Evolutionary conservation across 2,797 vertebrate species (phyloP).

Genomic region (Clarias fuscus): DNA sequence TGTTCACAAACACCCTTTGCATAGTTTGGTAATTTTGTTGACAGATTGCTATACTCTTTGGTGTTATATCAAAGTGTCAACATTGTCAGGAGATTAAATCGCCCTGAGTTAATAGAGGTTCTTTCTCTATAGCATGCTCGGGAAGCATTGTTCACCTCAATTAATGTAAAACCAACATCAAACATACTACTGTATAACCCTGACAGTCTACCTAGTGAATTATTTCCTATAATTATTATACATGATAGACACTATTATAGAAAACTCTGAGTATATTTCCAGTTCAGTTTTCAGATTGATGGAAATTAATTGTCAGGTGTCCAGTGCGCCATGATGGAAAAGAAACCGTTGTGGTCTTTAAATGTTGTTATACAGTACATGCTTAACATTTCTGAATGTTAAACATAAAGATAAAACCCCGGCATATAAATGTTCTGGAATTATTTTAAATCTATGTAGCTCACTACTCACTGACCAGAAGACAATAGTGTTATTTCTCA

Average conservation of each 20-base stretch:
- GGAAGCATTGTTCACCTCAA: background rate
- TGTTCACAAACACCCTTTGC: slow-evolving; percentile 1
- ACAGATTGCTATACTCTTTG: slow-evolving; percentile 22
- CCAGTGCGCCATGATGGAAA: background rate
- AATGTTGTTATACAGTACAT: background rate
- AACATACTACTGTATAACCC: slow-evolving; percentile 4
- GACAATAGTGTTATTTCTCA: background rate
- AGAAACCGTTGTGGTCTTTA: background rate
- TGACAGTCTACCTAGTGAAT: background rate
- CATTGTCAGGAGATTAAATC: slow-evolving; percentile 35
- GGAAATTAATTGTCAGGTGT: background rate
- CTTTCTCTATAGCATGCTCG: slow-evolving; percentile 12
- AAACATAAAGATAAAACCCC: background rate
- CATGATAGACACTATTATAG: background rate
- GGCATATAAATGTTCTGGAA: background rate
- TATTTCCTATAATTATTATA: slow-evolving; percentile 32
- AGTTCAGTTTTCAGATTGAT: background rate
- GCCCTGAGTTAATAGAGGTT: slow-evolving; percentile 8
- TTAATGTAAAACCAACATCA: slow-evolving; percentile 21
- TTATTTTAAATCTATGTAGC: background rate
- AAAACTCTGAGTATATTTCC: background rate
- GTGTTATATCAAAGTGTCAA: slow-evolving; percentile 37
- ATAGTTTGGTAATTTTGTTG: slow-evolving; percentile 14
- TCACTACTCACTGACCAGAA: background rate
- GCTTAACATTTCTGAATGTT: background rate